phyloP scores from a whole-genome alignment of 2,888 invertebrate genomes.

The Eupithecia subfuscata region DNA sequence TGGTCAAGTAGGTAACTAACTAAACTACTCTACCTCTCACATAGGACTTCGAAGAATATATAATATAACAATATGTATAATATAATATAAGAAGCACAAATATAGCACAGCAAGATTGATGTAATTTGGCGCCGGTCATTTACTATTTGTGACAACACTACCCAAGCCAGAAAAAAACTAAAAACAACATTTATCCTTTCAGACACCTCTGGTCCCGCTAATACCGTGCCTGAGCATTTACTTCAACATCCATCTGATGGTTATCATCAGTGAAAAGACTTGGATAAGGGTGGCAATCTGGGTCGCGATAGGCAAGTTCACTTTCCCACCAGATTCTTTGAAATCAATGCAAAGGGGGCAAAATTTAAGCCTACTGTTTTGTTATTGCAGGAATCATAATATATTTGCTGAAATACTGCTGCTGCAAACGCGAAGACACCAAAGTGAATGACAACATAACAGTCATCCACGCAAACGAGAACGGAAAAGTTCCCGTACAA shows the following conservation, averaged over 20 bases:
- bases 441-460: conserved; percentile 52
- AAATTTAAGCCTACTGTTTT: background rate
- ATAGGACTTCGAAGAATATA: background rate
- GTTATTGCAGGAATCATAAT: conserved; percentile 70
- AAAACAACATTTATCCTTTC: conserved; percentile 27
- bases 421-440: conserved; percentile 58
- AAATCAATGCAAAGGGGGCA: background rate
- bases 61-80: no score
- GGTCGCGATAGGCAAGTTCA: conserved; percentile 88
- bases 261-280: conserved; percentile 89
- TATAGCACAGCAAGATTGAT: background rate
- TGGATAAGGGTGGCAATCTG: conserved; percentile 94
- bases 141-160: background rate
- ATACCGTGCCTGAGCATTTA: conserved; percentile 92
- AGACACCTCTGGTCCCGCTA: conserved; percentile 93
- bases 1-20: background rate
- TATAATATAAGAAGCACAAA: no score
- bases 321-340: background rate
- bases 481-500: conserved; percentile 71
- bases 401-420: conserved; percentile 67
- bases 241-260: conserved; percentile 93
- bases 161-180: background rate
- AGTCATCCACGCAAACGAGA: conserved; percentile 54
- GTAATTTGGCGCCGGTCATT: background rate
- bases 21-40: background rate